phyloP scores from a whole-genome alignment of 1,140 invertebrate species.

The Solen grandis region DNA sequence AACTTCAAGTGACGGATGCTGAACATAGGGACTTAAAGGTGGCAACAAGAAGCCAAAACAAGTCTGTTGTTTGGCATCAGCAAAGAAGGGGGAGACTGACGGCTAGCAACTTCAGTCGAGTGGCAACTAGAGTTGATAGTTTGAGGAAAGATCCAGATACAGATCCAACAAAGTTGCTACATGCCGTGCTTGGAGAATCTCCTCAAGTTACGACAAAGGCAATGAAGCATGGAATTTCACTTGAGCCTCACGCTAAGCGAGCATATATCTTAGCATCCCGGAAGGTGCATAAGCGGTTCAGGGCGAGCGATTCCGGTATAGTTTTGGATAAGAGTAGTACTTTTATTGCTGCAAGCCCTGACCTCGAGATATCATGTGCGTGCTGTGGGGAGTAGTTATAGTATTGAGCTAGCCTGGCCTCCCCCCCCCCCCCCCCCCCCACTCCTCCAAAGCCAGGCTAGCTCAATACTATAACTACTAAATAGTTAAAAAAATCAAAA shows the following conservation, averaged over 20 bases:
- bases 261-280: not conserved
- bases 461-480: too few relatives aligned
- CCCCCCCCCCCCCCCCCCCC: too few relatives aligned
- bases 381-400: too few relatives aligned
- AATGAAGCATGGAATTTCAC: conserved; percentile 15
- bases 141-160: conserved; percentile 3
- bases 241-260: not conserved
- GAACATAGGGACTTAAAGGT: not conserved
- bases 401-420: too few relatives aligned
- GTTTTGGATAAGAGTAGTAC: not conserved
- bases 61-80: not conserved
- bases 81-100: not conserved
- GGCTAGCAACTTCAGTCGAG: conserved; percentile 6
- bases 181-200: not conserved
- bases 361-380: not conserved
- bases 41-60: not conserved
- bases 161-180: not conserved
- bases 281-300: not conserved
- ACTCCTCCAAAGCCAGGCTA: too few relatives aligned
- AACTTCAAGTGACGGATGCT: not conserved
- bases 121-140: not conserved
- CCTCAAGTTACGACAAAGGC: not conserved
- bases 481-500: too few relatives aligned
- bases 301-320: not conserved
- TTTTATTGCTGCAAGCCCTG: not conserved